These are phyloP conservation scores for Colistium nudipinnis DNA, from an alignment of 2,113 vertebrate species.

Conservation along the genomic window DNA sequence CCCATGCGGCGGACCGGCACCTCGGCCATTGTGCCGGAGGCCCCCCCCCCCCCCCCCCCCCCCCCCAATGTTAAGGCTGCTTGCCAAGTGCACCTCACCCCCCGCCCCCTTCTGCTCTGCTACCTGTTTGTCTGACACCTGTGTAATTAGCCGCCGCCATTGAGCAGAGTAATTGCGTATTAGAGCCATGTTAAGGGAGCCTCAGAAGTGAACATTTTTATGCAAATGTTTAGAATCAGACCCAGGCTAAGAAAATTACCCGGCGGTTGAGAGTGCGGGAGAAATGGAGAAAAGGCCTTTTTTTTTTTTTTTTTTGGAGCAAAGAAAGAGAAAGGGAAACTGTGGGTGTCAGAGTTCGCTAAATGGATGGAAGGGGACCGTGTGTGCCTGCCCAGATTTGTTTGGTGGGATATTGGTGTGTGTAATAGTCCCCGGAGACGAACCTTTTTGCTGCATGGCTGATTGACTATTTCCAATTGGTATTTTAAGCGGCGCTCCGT, in stretches of 20 bases:
- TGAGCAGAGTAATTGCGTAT: conserved; percentile 75
- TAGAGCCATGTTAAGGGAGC: conserved; percentile 62
- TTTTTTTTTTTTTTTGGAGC: no score
- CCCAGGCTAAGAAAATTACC: conserved; percentile 67
- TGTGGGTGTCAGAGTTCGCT: conserved; percentile 42
- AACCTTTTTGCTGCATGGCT: conserved; percentile 62
- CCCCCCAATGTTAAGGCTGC: no score
- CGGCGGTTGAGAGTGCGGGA: conserved; percentile 50
- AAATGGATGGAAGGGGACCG: conserved; percentile 50
- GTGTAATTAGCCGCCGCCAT: conserved; percentile 76
- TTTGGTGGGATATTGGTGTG: conserved; percentile 55
- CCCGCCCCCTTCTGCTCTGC: conserved; percentile 46
- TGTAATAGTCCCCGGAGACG: conserved; percentile 64
- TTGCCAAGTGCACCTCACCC: no score
- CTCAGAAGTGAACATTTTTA: conserved; percentile 75
- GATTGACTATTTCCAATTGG: conserved; percentile 74
- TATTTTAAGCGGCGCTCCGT: conserved; percentile 69
- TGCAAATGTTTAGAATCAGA: conserved; percentile 66
- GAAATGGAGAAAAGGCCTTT: conserved; percentile 60
- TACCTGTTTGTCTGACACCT: conserved; percentile 79
- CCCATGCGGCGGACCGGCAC: conserved; percentile 67
- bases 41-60: conserved; percentile 31
- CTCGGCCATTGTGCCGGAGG: conserved; percentile 64
- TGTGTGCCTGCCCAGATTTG: conserved; percentile 55
- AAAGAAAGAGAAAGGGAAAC: conserved; percentile 58